A percentile compares a stretch with the other conserved stretches of the same genome.
These are phyloP conservation scores for Notamacropus eugenii DNA, from an alignment of 2,797 vertebrate genomes.

Conservation along the genomic window DNA sequence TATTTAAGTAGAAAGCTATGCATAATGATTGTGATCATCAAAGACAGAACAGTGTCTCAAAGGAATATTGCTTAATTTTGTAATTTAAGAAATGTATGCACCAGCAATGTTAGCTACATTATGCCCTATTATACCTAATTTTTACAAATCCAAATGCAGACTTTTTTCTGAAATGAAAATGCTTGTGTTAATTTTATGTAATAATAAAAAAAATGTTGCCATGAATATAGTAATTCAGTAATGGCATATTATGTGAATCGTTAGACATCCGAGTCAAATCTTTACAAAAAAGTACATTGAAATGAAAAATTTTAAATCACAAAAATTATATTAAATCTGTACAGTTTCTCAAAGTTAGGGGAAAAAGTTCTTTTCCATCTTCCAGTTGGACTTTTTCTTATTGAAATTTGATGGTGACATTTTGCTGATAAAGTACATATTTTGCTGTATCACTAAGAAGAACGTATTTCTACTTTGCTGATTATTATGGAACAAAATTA, in stretches of 20 bases:
- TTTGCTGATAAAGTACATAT: constrained; percentile 22
- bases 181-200: neutral
- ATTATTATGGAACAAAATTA: constrained; percentile 7
- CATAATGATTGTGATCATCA: neutral
- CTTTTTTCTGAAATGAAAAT: constrained; percentile 24
- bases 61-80: neutral
- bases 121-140: neutral
- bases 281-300: neutral
- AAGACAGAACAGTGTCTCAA: neutral
- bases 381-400: neutral
- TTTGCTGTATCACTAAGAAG: neutral
- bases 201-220: neutral
- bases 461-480: neutral
- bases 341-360: neutral
- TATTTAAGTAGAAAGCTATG: neutral
- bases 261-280: neutral
- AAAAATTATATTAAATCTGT: neutral
- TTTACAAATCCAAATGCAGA: neutral
- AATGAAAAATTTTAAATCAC: neutral
- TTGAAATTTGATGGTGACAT: constrained; percentile 6
- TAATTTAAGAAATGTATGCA: neutral
- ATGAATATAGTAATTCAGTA: neutral
- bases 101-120: neutral
- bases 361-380: neutral
- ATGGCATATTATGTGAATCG: neutral